phyloP scores from a whole-genome alignment of 2,797 vertebrate genomes.

The Sus cebifrons region DNA sequence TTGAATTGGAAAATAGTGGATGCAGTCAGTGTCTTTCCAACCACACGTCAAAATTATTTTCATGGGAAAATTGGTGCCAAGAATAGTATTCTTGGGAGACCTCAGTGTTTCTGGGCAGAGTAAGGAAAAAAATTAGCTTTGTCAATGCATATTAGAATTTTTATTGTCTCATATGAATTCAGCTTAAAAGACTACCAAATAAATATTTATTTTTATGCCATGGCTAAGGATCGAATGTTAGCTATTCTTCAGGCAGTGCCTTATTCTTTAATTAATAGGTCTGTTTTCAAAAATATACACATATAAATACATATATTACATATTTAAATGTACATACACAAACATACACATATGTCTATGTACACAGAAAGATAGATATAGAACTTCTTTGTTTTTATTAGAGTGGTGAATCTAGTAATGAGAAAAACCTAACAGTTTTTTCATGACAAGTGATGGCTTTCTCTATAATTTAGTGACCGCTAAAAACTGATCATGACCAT shows the following conservation, averaged over 20 bases:
- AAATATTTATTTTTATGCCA: not conserved
- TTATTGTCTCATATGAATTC: not conserved
- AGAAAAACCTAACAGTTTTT: not conserved
- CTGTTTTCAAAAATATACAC: not conserved
- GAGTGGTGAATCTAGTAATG: not conserved
- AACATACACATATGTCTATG: too few species aligned
- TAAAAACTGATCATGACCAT: not conserved
- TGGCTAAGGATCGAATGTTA: not conserved
- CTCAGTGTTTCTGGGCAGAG: not conserved
- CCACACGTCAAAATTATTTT: slow-evolving; percentile 43
- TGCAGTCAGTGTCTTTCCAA: not conserved
- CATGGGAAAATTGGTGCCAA: not conserved
- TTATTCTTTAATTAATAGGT: not conserved
- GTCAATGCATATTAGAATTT: not conserved
- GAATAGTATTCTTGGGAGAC: not conserved
- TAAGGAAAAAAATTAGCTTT: slow-evolving; percentile 1
- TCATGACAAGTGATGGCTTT: not conserved
- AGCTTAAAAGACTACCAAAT: not conserved
- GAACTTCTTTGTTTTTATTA: not conserved
- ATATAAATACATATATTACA: not conserved
- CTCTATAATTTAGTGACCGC: not conserved
- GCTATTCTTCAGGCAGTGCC: not conserved
- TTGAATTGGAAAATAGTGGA: slow-evolving; percentile 22
- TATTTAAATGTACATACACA: too few species aligned
- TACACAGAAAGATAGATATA: not conserved